Evolutionary conservation across 2,113 vertebrate genomes (phyloP).

Genomic region (Nanger granti): DNA sequence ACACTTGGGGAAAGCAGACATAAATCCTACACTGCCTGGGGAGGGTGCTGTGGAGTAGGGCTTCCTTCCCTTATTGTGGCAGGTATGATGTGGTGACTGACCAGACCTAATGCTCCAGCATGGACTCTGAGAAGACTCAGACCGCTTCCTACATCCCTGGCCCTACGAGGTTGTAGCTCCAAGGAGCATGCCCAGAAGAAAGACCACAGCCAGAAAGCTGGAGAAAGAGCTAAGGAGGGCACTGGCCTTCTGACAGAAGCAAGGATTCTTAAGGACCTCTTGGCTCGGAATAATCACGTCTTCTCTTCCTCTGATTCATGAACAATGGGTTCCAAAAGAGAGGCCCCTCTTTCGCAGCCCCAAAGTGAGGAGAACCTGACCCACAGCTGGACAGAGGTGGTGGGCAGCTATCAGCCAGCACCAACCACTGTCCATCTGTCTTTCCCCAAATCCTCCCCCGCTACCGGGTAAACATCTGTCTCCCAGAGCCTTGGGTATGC

Average conservation of each 20-base stretch:
- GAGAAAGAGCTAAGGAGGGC: background rate
- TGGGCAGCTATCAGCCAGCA: background rate
- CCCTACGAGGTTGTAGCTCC: background rate
- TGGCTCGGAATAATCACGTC: background rate
- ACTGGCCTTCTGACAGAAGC: background rate
- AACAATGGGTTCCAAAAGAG: background rate
- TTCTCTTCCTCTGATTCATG: background rate
- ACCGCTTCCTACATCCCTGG: background rate
- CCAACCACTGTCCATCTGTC: background rate
- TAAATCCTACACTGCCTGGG: too few species aligned
- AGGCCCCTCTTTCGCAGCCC: background rate
- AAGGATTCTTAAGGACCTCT: background rate
- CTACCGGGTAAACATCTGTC: rapidly evolving
- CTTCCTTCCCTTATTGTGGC: background rate
- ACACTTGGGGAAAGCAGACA: background rate
- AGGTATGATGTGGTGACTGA: background rate
- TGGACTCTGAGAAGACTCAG: background rate
- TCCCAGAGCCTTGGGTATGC: background rate
- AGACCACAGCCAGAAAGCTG: background rate
- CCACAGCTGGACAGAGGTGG: background rate
- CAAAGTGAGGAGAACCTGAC: background rate
- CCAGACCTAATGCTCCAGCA: background rate
- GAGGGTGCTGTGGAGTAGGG: background rate
- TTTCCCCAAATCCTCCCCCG: background rate
- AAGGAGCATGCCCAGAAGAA: too few species aligned